Evolutionary conservation across 2,797 vertebrate species (phyloP).

Genomic region (Menidia menidia): DNA sequence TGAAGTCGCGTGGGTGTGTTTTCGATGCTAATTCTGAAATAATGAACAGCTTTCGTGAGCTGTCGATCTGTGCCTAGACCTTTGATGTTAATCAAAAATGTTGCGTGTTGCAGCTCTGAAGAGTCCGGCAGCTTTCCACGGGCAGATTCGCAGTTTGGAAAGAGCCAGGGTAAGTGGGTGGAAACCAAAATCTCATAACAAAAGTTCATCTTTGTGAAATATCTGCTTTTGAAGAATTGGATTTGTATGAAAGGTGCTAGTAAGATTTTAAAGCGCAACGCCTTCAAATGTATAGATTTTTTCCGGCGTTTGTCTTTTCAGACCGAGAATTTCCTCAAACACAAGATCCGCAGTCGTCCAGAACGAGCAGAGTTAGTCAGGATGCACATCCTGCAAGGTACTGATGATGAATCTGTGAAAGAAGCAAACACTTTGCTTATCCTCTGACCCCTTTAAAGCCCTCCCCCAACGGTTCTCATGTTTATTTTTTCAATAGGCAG

Average conservation of each 20-base stretch:
- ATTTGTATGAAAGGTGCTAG: not conserved
- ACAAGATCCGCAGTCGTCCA: constrained; percentile 97
- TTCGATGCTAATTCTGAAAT: not conserved
- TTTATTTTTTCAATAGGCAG: too few relatives aligned
- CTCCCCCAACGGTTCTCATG: too few relatives aligned
- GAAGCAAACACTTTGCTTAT: not conserved
- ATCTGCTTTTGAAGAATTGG: not conserved
- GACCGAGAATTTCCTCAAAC: constrained; percentile 99
- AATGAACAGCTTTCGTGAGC: constrained; percentile 22
- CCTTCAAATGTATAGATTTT: not conserved
- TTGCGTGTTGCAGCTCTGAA: constrained; percentile 89
- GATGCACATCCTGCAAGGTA: constrained; percentile 99
- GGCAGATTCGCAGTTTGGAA: constrained; percentile 98
- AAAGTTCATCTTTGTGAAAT: not conserved
- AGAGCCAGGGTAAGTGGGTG: constrained; percentile 91
- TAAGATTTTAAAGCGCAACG: not conserved
- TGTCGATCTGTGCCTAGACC: not conserved
- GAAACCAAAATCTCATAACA: not conserved
- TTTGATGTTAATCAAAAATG: constrained; percentile 26
- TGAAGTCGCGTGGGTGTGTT: not conserved
- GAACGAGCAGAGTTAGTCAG: constrained; percentile 96
- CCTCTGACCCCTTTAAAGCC: not conserved
- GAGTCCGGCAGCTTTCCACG: constrained; percentile 98
- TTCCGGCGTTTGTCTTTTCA: constrained; percentile 52
- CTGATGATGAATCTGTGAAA: not conserved